Conservation (phyloP, 2,797 vertebrate species). For the Manis crassicaudata region DNA sequence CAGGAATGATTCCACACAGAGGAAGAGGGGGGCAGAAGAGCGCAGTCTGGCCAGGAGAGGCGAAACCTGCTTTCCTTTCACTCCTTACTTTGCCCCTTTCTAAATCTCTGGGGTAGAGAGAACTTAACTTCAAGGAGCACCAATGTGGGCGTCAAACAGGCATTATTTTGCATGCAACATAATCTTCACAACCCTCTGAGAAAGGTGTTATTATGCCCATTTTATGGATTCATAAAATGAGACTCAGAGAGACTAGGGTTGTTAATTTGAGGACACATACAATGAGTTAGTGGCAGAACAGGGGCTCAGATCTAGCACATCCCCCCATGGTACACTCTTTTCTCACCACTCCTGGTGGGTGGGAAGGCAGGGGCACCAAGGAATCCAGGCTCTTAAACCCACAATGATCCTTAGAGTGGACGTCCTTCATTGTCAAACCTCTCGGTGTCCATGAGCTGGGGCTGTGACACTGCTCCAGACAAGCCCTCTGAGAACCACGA, state of each 20-base stretch:
- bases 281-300: neutral
- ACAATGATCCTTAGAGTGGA: neutral
- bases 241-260: neutral
- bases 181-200: neutral
- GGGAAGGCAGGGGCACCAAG: neutral
- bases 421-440: neutral
- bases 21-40: no score
- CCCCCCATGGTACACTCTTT: neutral
- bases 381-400: neutral
- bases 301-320: neutral
- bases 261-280: neutral
- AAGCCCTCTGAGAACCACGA: neutral
- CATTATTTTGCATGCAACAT: neutral
- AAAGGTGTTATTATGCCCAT: neutral
- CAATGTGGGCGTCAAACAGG: neutral
- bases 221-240: conserved; percentile 53
- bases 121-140: neutral
- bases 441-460: neutral
- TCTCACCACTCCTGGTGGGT: neutral
- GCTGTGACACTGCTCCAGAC: neutral
- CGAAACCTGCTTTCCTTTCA: neutral
- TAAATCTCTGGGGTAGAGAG: neutral
- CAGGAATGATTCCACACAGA: neutral
- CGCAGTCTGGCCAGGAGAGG: neutral
- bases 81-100: neutral